These are phyloP conservation scores for Ovis aries DNA, from an alignment of 2,113 vertebrate species.

Conservation along the genomic window ARS-UI_Ramb_v3.0 NC_056056.1:177370001-177370500, in stretches of 20 bases:
- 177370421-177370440: background rate
- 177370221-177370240: background rate
- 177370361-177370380: background rate
- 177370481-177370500: background rate
- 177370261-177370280: background rate
- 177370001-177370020: background rate
- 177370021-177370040: background rate
- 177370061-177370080: background rate
- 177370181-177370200: background rate
- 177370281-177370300: background rate
- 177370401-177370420: background rate
- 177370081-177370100: background rate
- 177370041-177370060: background rate
- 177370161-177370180: background rate
- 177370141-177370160: background rate
- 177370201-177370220: background rate
- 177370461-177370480: background rate
- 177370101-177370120: background rate
- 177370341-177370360: background rate
- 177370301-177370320: background rate
- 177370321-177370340: background rate
- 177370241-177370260: background rate
- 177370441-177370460: background rate
- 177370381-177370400: background rate
- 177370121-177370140: background rate